Base-by-base conservation (phyloP, 2,888 invertebrate species). In the Hydropsyche betteni region DNA sequence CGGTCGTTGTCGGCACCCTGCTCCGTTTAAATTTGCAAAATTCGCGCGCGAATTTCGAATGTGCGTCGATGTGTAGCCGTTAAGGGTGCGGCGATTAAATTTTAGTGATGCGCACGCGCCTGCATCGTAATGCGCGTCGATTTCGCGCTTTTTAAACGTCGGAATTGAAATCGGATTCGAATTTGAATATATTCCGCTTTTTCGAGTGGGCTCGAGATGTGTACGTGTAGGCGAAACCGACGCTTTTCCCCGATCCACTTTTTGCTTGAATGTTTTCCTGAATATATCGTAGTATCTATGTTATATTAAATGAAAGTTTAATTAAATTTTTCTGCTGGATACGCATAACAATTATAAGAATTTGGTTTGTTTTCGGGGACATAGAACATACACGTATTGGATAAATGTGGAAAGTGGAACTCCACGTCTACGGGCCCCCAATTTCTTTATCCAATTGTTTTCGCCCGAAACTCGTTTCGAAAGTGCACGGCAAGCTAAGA, bases 391-490 rank as follows among this genome's bases (percentile, higher is more conserved):
- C 64, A 33, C 69, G 50, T 38, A 10, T 70, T 44, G 44, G 6
- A 44, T 44, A 10, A 8, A 8, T 44, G 44, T 44, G 10, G 44
- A 10, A 44, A 44, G 44, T 44, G 44, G 6, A 44, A 10, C 6
- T 12, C 70, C 33, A 53, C 70, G 33, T 70, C 44, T 53, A 61
- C 69, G 58, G 51, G 53, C 24, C 68, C 68, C 77, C 75, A 75
- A 75, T 77, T 77, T 77, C 75, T 77, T 77, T 75, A 77, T 77
- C 74, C 77, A 77, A 77, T 77, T 77, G 77, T 77, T 73, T 77
- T 64, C 16, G 12, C 50, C 38, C 64, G 44, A 53, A 77, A 74
- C 71, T 72, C 68, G 75, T 75, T 75, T 69, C 51, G 61, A 72
- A 77, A 77, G 58, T 75, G 75, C 75, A 75, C 44, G 50, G 69